phyloP scores from a whole-genome alignment of 2,113 vertebrate species.

The Rostratula benghalensis region DNA sequence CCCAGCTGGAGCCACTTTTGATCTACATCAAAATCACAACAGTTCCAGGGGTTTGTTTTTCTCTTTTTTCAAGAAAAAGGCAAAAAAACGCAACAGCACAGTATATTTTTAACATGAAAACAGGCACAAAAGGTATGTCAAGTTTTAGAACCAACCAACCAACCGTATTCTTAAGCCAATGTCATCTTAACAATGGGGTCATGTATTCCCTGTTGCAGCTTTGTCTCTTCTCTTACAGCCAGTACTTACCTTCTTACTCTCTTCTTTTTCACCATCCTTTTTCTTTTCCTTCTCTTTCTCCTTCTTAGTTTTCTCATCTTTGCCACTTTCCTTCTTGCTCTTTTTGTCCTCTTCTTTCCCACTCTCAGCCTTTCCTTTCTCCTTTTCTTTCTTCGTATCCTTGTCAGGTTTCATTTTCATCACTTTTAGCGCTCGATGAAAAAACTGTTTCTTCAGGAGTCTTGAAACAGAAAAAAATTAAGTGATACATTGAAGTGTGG shows the following conservation, averaged over 20 bases:
- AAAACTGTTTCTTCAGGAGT: conserved; percentile 97
- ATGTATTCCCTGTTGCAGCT: background rate
- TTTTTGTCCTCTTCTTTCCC: conserved; percentile 91
- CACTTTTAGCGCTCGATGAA: conserved; percentile 95
- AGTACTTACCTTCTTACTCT: conserved; percentile 85
- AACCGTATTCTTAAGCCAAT: background rate
- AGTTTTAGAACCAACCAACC: background rate
- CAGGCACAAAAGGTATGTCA: background rate
- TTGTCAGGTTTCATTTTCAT: conserved; percentile 99
- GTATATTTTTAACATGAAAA: background rate
- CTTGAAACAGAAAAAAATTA: conserved; percentile 67
- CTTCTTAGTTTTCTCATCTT: conserved; percentile 82
- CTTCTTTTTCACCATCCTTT: conserved; percentile 87
- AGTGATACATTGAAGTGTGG: background rate
- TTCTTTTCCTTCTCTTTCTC: conserved; percentile 86
- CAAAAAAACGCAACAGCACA: background rate
- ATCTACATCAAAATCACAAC: background rate
- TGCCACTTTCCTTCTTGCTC: conserved; percentile 81
- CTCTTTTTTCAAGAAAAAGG: background rate
- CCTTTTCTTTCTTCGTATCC: conserved; percentile 88
- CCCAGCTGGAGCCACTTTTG: background rate
- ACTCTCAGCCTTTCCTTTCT: conserved; percentile 79
- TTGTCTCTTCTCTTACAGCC: background rate
- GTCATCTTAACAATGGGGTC: background rate
- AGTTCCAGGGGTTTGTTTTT: background rate